Evolutionary conservation across 2,888 invertebrate species (phyloP).

Genomic region (Melangyna quadrimaculata): DNA sequence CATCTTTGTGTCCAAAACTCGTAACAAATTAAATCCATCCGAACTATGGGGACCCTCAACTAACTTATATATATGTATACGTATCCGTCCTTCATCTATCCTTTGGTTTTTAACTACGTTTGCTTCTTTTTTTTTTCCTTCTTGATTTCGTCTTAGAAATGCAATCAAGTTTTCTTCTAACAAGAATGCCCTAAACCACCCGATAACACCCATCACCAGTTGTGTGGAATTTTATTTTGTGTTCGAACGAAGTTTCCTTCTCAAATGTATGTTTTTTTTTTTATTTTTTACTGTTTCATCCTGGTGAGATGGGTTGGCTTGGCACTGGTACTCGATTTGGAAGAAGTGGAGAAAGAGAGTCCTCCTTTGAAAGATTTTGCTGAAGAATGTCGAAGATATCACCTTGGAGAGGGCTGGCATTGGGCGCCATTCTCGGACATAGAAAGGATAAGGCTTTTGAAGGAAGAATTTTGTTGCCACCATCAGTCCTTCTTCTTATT

Average conservation of each 20-base stretch:
- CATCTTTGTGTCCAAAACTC: constrained; percentile 61
- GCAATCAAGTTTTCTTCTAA: constrained; percentile 59
- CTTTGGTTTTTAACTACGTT: neutral
- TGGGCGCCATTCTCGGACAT: constrained; percentile 58
- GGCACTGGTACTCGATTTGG: constrained; percentile 23
- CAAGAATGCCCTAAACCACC: constrained; percentile 14
- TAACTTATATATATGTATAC: no score
- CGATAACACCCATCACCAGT: constrained; percentile 16
- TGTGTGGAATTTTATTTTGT: constrained; percentile 41
- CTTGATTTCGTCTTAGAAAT: constrained; percentile 42
- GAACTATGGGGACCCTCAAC: constrained; percentile 44
- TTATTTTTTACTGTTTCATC: no score
- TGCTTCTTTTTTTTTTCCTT: constrained; percentile 1
- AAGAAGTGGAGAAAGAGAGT: neutral
- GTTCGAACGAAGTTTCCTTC: neutral
- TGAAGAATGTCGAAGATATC: constrained; percentile 68
- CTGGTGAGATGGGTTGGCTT: constrained; percentile 43
- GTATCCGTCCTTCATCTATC: constrained; percentile 41
- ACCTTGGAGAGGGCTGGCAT: constrained; percentile 50
- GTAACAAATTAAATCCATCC: constrained; percentile 70
- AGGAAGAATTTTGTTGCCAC: neutral
- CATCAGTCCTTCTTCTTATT: neutral
- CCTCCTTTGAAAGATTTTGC: neutral
- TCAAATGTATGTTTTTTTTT: constrained; percentile 18
- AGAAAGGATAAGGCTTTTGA: constrained; percentile 53